Evolutionary conservation across 2,888 invertebrate genomes (phyloP).

Genomic region (Nemurella pictetii): DNA sequence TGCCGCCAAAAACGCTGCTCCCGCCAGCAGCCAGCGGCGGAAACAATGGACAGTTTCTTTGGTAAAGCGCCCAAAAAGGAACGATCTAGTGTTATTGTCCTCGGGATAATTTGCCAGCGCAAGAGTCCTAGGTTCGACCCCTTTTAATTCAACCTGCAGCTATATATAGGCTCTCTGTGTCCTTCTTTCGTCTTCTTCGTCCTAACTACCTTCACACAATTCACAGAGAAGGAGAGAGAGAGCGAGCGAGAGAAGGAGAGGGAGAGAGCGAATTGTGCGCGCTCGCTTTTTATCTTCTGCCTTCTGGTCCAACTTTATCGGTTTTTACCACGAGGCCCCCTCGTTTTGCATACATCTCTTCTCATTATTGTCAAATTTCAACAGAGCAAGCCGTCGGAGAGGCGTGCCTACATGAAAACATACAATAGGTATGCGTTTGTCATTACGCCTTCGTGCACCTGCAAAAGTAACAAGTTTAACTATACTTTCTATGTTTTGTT

Average conservation of each 20-base stretch:
- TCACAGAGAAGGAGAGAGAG: background rate
- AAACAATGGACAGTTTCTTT: constrained; percentile 32
- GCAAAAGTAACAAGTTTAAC: background rate
- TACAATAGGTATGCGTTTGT: background rate
- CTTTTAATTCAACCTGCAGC: constrained; percentile 18
- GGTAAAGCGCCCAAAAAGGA: constrained; percentile 24
- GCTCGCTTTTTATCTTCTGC: background rate
- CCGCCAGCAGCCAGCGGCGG: background rate
- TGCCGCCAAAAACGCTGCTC: constrained; percentile 5
- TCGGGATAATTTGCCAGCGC: constrained; percentile 30
- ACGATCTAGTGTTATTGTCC: constrained; percentile 28
- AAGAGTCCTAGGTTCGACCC: constrained; percentile 23
- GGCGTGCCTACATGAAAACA: background rate
- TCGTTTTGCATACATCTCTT: background rate
- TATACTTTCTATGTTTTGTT: background rate
- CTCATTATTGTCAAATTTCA: background rate
- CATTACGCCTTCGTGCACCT: background rate
- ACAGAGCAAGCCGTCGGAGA: background rate
- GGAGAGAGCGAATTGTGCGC: background rate
- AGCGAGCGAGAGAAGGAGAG: background rate
- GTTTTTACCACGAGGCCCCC: background rate
- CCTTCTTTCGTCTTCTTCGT: background rate
- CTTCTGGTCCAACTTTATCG: background rate
- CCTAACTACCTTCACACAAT: constrained; percentile 11
- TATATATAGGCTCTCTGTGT: background rate